Conservation (phyloP, 2,797 vertebrate species). For the Takifugu rubripes region DNA sequence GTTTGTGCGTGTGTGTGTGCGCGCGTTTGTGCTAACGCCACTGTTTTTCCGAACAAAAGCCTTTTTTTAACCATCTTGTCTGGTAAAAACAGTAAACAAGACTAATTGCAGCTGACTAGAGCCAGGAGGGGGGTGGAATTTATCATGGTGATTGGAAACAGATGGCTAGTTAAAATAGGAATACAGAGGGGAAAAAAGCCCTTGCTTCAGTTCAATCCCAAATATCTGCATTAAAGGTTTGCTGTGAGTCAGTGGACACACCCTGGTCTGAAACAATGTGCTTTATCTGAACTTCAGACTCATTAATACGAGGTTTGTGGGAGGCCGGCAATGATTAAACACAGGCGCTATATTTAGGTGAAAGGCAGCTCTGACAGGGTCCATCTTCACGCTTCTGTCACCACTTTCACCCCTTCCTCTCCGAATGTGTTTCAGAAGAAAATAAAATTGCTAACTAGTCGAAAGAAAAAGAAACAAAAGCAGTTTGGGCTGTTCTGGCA, state of each 20-base stretch:
- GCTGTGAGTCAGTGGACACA: conserved; percentile 32
- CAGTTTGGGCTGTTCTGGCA: too few species aligned
- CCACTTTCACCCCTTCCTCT: too few species aligned
- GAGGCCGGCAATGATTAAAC: conserved; percentile 60
- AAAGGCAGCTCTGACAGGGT: neutral
- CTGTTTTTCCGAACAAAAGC: neutral
- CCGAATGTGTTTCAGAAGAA: too few species aligned
- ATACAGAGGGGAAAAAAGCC: neutral
- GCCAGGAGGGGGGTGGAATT: conserved; percentile 23
- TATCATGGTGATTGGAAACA: conserved; percentile 52
- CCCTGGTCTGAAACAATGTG: conserved; percentile 22
- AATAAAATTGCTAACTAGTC: too few species aligned
- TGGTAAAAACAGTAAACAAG: conserved; percentile 40
- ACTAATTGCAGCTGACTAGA: conserved; percentile 46
- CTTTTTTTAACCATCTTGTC: conserved; percentile 31
- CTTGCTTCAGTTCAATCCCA: conserved; percentile 23
- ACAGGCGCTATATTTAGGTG: conserved; percentile 6
- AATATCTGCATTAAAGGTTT: conserved; percentile 20
- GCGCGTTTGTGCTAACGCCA: too few species aligned
- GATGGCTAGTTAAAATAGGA: conserved; percentile 33
- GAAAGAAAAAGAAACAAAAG: too few species aligned
- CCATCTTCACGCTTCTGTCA: too few species aligned
- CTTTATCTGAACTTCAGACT: conserved; percentile 52
- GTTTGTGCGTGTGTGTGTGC: too few species aligned
- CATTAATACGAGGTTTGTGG: conserved; percentile 16